These are phyloP conservation scores for human (Homo sapiens) DNA, from an alignment of 2,113 vertebrate genomes.

Conservation along the genomic window GRCh38 chr13:42419001-42419500, in stretches of 20 bases:
- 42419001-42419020: background rate
- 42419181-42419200: slow-evolving; percentile 4
- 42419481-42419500: background rate
- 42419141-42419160: slow-evolving; percentile 67
- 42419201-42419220: background rate
- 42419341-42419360: no score
- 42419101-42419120: slow-evolving; percentile 9
- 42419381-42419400: background rate
- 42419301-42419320: background rate
- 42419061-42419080: background rate
- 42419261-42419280: background rate
- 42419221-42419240: background rate
- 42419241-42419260: background rate
- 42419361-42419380: background rate
- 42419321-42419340: background rate
- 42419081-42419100: background rate
- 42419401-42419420: background rate
- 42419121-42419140: background rate
- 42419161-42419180: background rate
- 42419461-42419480: background rate
- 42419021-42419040: background rate
- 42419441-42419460: background rate
- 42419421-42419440: background rate
- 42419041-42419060: slow-evolving; percentile 19
- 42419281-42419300: background rate